phyloP scores from a whole-genome alignment of 1,140 invertebrate genomes.

The Drosophila arawakana region DNA sequence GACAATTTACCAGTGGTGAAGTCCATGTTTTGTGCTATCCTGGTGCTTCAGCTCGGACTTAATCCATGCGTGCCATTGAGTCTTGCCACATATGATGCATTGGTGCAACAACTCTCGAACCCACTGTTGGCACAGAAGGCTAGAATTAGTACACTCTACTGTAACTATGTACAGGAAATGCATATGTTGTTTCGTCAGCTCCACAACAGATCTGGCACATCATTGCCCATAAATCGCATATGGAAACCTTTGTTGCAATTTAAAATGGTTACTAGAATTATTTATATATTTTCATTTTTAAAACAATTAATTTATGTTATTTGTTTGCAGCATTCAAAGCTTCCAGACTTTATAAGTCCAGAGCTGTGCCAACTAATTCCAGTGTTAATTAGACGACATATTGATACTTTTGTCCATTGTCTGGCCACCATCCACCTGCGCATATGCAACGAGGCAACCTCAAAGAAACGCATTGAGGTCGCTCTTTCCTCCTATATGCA shows the following conservation, averaged over 20 bases:
- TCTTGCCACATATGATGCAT: slow-evolving; percentile 28
- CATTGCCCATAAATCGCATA: slow-evolving; percentile 49
- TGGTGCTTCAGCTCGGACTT: slow-evolving; percentile 32
- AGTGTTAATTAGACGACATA: slow-evolving; percentile 31
- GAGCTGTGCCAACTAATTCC: slow-evolving; percentile 41
- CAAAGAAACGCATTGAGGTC: neutral
- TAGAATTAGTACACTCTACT: neutral
- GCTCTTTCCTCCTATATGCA: slow-evolving; percentile 35
- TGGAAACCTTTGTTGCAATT: slow-evolving; percentile 57
- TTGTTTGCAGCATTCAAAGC: slow-evolving; percentile 8
- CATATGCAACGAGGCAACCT: slow-evolving; percentile 9
- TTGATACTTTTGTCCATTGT: slow-evolving; percentile 30
- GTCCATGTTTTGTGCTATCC: slow-evolving; percentile 43
- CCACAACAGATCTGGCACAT: neutral
- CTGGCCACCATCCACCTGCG: slow-evolving; percentile 47
- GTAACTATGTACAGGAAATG: slow-evolving; percentile 42
- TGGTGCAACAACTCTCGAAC: slow-evolving; percentile 26
- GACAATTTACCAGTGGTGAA: slow-evolving; percentile 30
- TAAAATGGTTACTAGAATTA: slow-evolving; percentile 34
- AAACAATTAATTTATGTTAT: neutral
- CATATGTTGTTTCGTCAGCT: slow-evolving; percentile 41
- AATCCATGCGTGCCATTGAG: slow-evolving; percentile 15
- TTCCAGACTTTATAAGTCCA: slow-evolving; percentile 13
- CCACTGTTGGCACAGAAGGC: neutral
- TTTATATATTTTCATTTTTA: neutral